A percentile compares a stretch with the other conserved stretches of the same genome.
These are phyloP conservation scores for Caerostris extrusa DNA, from an alignment of 1,140 invertebrate species.

Conservation along the genomic window DNA sequence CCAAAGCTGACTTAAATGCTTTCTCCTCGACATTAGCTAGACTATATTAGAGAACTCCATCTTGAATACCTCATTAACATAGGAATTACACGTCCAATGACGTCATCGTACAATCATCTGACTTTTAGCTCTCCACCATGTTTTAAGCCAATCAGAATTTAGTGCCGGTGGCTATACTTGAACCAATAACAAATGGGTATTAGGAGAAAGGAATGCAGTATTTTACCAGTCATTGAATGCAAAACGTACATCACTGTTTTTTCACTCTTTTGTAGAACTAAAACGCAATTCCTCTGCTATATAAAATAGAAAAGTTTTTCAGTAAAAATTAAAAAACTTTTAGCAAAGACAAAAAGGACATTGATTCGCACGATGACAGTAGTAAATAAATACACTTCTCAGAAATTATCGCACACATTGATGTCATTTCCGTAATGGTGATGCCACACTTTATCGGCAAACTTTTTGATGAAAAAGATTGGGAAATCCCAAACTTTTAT, in stretches of 20 bases:
- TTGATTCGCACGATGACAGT: neutral
- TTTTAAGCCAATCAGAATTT: slow-evolving; percentile 66
- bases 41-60: slow-evolving; percentile 76
- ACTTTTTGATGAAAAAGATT: neutral
- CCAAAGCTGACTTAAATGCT: slow-evolving; percentile 48
- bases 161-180: slow-evolving; percentile 76
- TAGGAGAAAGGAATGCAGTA: slow-evolving; percentile 74
- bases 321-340: no score
- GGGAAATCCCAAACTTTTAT: no score
- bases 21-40: slow-evolving; percentile 76
- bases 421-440: slow-evolving; percentile 9
- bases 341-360: neutral
- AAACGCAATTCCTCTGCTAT: neutral
- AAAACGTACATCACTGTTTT: neutral
- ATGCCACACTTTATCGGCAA: neutral
- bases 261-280: neutral
- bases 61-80: slow-evolving; percentile 79
- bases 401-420: neutral
- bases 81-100: slow-evolving; percentile 77
- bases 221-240: slow-evolving; percentile 12
- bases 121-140: slow-evolving; percentile 63
- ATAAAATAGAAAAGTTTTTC: no score
- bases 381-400: slow-evolving; percentile 45
- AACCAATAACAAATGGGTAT: slow-evolving; percentile 73
- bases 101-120: slow-evolving; percentile 76